phyloP scores from a whole-genome alignment of 2,888 invertebrate species.

The Erebia ligea region DNA sequence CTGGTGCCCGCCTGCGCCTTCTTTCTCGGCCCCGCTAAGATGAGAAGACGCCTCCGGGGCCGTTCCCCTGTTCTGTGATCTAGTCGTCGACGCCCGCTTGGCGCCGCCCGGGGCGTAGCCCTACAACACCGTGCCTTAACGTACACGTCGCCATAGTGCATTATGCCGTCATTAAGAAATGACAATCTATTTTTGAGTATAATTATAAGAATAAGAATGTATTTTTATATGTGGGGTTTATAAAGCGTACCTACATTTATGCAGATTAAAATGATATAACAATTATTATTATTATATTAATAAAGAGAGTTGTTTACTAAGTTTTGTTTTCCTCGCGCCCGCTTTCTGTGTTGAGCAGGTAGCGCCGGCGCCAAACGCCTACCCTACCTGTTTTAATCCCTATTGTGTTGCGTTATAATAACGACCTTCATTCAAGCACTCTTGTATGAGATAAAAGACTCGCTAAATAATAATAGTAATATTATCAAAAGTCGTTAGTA shows the following conservation, averaged over 20 bases:
- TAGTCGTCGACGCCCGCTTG: slow-evolving; percentile 79
- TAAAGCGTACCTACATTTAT: slow-evolving; percentile 77
- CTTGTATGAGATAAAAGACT: slow-evolving; percentile 2
- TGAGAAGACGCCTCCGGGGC: slow-evolving; percentile 72
- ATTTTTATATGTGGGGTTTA: slow-evolving; percentile 82
- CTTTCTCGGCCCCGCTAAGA: slow-evolving; percentile 61
- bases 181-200: slow-evolving; percentile 79
- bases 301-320: slow-evolving; percentile 78
- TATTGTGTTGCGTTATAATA: slow-evolving; percentile 23
- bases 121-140: slow-evolving; percentile 78
- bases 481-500: background rate
- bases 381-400: slow-evolving; percentile 42
- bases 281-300: slow-evolving; percentile 71
- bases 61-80: slow-evolving; percentile 76
- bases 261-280: slow-evolving; percentile 71
- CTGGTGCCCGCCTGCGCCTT: slow-evolving; percentile 66
- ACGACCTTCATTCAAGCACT: slow-evolving; percentile 27
- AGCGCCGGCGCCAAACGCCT: slow-evolving; percentile 59
- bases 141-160: slow-evolving; percentile 81
- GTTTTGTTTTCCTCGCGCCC: slow-evolving; percentile 53
- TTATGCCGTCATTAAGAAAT: slow-evolving; percentile 73
- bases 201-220: slow-evolving; percentile 65
- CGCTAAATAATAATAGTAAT: background rate
- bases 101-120: slow-evolving; percentile 81
- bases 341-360: slow-evolving; percentile 53